Conservation (phyloP, 2,113 vertebrate genomes). For the Barbus barbus region DNA sequence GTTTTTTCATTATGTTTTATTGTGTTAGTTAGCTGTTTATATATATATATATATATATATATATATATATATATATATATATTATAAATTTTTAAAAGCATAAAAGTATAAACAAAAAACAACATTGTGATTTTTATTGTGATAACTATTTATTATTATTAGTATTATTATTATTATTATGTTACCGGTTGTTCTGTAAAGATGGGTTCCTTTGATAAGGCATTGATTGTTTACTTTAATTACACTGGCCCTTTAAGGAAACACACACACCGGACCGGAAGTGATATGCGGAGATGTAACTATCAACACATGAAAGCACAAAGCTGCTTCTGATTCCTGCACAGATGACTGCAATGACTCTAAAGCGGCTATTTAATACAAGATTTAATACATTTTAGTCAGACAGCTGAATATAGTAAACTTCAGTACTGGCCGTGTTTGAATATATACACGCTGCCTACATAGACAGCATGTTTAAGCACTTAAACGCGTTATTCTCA, state of each 20-base stretch:
- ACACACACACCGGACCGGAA: background rate
- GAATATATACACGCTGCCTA: too few relatives aligned
- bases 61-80: too few relatives aligned
- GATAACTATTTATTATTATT: too few relatives aligned
- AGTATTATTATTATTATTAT: too few relatives aligned
- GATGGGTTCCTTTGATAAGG: background rate
- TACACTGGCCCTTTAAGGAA: conserved; percentile 44
- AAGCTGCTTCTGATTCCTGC: background rate
- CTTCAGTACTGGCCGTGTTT: background rate
- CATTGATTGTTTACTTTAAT: background rate
- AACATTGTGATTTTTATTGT: too few relatives aligned
- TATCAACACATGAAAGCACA: background rate
- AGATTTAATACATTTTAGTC: background rate
- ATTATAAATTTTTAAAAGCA: too few relatives aligned
- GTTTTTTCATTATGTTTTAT: too few relatives aligned
- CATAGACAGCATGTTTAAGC: background rate
- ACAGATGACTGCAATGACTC: background rate
- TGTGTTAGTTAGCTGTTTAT: too few relatives aligned
- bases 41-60: too few relatives aligned
- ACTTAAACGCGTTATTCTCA: background rate
- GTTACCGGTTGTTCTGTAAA: background rate
- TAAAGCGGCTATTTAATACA: background rate
- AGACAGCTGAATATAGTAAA: conserved; percentile 14
- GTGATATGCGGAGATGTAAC: background rate
- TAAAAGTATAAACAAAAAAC: too few relatives aligned